A percentile compares a stretch with the other conserved stretches of the same genome.
phyloP scores from a whole-genome alignment of 2,888 invertebrate species.

The Lasioglossum zephyrum region DNA sequence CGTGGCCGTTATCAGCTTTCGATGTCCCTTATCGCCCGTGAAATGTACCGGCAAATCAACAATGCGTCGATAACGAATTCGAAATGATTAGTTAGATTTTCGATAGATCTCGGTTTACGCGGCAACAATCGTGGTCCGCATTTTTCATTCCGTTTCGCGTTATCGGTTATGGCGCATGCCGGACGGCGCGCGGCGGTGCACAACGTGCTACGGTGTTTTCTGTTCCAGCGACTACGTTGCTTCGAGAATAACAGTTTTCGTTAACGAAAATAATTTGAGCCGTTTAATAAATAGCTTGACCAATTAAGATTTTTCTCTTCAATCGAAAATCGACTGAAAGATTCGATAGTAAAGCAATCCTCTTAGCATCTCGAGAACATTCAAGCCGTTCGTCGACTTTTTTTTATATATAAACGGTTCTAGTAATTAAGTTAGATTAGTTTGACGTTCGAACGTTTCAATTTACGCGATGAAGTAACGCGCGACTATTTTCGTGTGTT shows the following conservation, averaged over 20 bases:
- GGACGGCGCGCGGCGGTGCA: no score
- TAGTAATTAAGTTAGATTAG: not conserved
- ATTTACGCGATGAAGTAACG: not conserved
- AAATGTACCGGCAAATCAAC: slow-evolving; percentile 62
- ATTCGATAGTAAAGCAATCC: no score
- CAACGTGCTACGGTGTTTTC: no score
- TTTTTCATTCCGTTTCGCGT: not conserved
- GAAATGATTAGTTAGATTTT: slow-evolving; percentile 32
- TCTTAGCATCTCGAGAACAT: no score
- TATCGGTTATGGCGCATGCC: not conserved
- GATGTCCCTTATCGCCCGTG: slow-evolving; percentile 57
- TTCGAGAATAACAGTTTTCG: no score
- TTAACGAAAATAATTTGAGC: no score
- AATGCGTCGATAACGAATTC: slow-evolving; percentile 47
- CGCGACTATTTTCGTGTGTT: slow-evolving; percentile 31
- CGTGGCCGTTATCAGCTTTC: slow-evolving; percentile 59
- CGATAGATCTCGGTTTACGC: slow-evolving; percentile 6
- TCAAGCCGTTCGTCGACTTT: no score
- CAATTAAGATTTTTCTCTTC: no score
- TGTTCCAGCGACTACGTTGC: no score
- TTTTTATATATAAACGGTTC: not conserved
- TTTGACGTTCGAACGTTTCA: not conserved
- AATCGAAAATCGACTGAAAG: no score
- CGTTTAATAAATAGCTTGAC: no score
- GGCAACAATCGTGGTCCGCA: not conserved